Base-by-base conservation (phyloP, 2,113 vertebrate genomes). In the Lynx canadensis region DNA sequence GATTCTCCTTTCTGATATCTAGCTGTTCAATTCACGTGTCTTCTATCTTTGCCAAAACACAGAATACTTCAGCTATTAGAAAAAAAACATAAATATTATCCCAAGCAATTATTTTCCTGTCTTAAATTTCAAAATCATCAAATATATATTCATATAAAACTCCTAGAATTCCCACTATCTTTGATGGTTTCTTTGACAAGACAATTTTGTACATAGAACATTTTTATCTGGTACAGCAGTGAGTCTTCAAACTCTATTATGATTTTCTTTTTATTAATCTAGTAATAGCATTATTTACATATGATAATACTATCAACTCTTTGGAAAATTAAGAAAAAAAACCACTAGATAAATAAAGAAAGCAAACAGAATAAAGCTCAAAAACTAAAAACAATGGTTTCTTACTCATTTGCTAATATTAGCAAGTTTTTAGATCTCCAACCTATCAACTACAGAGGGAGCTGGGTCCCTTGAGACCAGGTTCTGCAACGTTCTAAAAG, bases 171-270 rank as follows among this genome's bases (percentile, higher is more conserved):
- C 38, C 4, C 12, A 57, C 21, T 60, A 45, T 87, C 9, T 78
- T 52, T 50, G 0, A 45, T 48, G 11, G 25, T 36, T 74, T 16
- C 65, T 78, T 93, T 81, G 2, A 48, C 33, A 69, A 94, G 60
- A 63, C 4, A 85, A 19, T 78, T 36, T 79, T 93, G 31, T 74
- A 45, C 12, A 60, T 18, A 86, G 18, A 83, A 27, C 7, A 38
- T 7, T 79, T 93, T 81, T 73, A 80, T n/a, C 5, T 78, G 31
- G 0, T n/a, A 84, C 25, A 92, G 3, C 1, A 13, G 2, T 68
- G 29, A 79, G n/a, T 92, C 13, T 89, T 96, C 55, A 89, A 76
- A 81, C 45, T 91, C n/a, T 89, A 19, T 71, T 87, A 52, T 33
- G 7, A 66, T 55, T 96, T 92, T 29, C 1, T 65, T 95, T 92